Evolutionary conservation across 2,888 invertebrate species (phyloP), one percentile per base, ranked within the genome.

Genomic region (Ceramica pisi): DNA sequence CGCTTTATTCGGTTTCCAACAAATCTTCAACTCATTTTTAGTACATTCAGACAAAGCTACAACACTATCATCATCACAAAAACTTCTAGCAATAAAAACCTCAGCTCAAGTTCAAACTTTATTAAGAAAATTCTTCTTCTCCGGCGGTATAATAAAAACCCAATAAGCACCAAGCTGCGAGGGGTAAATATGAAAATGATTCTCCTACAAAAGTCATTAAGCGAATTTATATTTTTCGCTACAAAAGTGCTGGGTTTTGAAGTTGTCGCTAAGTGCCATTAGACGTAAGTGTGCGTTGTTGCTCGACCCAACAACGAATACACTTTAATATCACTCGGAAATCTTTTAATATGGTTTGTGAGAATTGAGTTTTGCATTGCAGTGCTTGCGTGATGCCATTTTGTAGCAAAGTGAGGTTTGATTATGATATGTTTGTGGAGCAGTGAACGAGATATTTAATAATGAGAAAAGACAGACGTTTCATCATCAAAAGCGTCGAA

Each of bases 221-320:
- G 88, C 80, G 88, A 90, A 92, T 93, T 92, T 91, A 92, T 91
- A 90, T 89, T 91, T 90, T 88, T 85, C 81, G 78, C 83, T 78
- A 83, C 83, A 83, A 85, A 87, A 88, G 88, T 86, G 86, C 79
- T 78, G 70, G 86, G 86, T 87, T 83, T 71, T 87, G 84, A 86
- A 85, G 89, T 89, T 90, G 90, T 87, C 86, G 86, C 87, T 89
- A 90, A 92, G 92, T 91, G 87, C 90, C 86, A 90, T 92, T 90
- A 90, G 65, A 63, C 26, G 10, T 62, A 83, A 88, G 87, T 71
- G 81, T 86, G 81, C 75, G 86, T 85, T 89, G 88, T 89, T 85
- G 84, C 75, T 65, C 68, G 67, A 67, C 70, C 82, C 69, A 67
- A 80, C 78, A 82, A 74, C 67, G 80, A 84, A 84, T 82, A 79